Conservation (phyloP, 2,113 vertebrate species). For the Dipodomys stephensi region DNA sequence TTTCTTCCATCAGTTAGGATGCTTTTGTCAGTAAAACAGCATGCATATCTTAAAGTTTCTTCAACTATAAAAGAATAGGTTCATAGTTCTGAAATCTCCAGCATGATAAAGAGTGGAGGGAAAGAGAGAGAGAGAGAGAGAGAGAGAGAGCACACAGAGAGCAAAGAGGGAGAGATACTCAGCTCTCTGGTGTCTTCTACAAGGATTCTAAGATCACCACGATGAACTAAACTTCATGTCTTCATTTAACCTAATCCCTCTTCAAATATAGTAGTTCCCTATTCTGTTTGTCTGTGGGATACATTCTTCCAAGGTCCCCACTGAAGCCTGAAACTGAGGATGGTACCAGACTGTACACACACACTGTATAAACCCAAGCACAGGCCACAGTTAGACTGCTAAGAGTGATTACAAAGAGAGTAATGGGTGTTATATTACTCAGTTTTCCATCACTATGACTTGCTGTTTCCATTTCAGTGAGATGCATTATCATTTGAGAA, state of each 20-base stretch:
- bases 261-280: not conserved
- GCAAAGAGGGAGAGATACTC: too few species aligned
- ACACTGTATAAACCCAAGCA: not conserved
- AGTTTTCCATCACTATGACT: not conserved
- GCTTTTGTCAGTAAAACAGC: not conserved
- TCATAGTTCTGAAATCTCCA: not conserved
- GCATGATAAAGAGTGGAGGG: too few species aligned
- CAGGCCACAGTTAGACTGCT: not conserved
- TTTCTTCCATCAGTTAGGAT: not conserved
- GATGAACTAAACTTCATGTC: not conserved
- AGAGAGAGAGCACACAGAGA: too few species aligned
- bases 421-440: not conserved
- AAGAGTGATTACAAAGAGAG: not conserved
- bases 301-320: not conserved
- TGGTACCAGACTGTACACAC: too few species aligned
- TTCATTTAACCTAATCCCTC: not conserved
- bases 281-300: too few species aligned
- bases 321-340: too few species aligned
- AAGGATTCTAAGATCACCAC: not conserved
- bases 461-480: too few species aligned
- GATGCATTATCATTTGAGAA: not conserved
- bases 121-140: too few species aligned
- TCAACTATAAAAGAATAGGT: not conserved
- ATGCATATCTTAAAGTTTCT: not conserved
- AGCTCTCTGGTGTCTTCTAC: too few species aligned